Base-by-base conservation (phyloP, 2,888 invertebrate genomes). In the Sinopyrophorus schimmeli region DNA sequence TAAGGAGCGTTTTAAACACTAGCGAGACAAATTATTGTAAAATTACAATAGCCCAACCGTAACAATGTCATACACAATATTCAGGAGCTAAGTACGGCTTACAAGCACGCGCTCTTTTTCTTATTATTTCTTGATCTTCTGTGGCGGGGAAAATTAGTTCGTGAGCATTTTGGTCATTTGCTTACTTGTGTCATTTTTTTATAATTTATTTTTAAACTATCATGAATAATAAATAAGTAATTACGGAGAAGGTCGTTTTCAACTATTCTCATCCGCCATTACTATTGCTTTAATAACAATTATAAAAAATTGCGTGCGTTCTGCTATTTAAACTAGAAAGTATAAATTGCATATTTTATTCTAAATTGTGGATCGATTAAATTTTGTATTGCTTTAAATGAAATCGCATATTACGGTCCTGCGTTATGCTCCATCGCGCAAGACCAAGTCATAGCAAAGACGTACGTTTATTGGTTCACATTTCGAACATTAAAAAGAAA, bases 11-110 rank as follows among this genome's bases (percentile, higher is more conserved):
- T 64, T 64, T 60, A 60, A 63, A 64, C 56, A 67, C 58, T 70
- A 61, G 70, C 72, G 71, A 69, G 69, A 72, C 71, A 72, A 72
- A 71, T 70, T 67, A 67, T 67, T 66, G 63, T 66, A 61, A 66
- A 66, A 64, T 66, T 65, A 60, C 62, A 59, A 47, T 60, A 62
- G 61, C 54, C 66, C 62, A 61, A 70, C 62, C 70, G 69, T 66
- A 63, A 71, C 68, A 66, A 55, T 62, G 61, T 59, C 59, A 52
- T 55, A 54, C 34, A 26, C 38, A 24, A 16, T 16, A 18, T 32
- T 35, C 7, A 35, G 10, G 23, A 10, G 11, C 35, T 21, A n/a
- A n/a, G n/a, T n/a, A 15, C 35, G 20, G 10, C 21, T 23, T 24
- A 35, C 14, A 10, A 23, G 9, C 11, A 16, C 21, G 35, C 35